Conservation (phyloP, 2,797 vertebrate genomes). For the Choloepus didactylus region DNA sequence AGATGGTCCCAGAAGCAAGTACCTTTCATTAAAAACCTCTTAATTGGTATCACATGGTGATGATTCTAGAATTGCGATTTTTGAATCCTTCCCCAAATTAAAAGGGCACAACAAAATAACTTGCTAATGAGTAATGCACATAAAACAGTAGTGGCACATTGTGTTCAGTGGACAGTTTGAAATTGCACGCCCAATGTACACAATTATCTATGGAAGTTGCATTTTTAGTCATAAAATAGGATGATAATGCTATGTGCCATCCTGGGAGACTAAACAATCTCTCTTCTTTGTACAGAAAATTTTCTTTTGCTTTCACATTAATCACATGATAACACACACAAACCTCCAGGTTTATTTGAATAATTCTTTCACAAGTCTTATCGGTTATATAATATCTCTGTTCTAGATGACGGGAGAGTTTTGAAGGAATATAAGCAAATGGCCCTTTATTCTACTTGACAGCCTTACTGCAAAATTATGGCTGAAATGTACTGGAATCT, state of each 20-base stretch:
- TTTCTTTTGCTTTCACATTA: conserved; percentile 42
- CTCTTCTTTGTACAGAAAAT: background rate
- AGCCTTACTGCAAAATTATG: conserved; percentile 19
- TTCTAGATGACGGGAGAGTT: background rate
- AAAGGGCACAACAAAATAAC: background rate
- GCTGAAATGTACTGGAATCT: background rate
- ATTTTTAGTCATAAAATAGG: background rate
- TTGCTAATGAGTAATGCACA: background rate
- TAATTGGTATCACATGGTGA: background rate
- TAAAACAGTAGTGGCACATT: background rate
- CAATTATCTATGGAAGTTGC: background rate
- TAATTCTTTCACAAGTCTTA: conserved; percentile 15
- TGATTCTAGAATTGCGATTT: background rate
- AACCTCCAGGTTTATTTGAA: background rate
- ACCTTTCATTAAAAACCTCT: background rate
- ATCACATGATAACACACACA: background rate
- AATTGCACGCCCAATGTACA: background rate
- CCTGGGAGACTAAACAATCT: background rate
- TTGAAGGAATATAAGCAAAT: background rate
- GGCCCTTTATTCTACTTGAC: background rate
- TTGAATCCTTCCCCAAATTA: background rate
- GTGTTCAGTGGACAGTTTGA: background rate
- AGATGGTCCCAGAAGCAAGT: background rate
- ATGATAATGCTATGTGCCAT: background rate
- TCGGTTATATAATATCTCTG: background rate